Conservation (phyloP, 1,140 invertebrate species). For the Choristoneura fumiferana region DNA sequence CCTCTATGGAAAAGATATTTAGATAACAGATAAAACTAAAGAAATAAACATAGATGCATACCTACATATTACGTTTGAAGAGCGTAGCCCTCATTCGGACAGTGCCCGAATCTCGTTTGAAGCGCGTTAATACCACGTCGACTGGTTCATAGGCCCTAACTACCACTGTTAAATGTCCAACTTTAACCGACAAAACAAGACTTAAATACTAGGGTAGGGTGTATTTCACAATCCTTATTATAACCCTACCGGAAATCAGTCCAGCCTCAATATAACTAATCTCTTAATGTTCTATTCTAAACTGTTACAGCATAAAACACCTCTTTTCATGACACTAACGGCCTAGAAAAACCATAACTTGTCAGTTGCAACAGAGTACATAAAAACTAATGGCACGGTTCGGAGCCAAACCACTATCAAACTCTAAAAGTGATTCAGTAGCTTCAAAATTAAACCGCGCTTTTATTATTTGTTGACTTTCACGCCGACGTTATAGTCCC, state of each 20-base stretch:
- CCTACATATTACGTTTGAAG: too few relatives aligned
- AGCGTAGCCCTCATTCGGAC: too few relatives aligned
- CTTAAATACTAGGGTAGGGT: too few relatives aligned
- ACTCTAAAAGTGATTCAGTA: constrained; percentile 31
- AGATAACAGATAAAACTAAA: too few relatives aligned
- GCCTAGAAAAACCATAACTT: constrained; percentile 35
- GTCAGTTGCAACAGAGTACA: constrained; percentile 43
- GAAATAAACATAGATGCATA: too few relatives aligned
- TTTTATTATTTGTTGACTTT: constrained; percentile 18
- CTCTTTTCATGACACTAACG: constrained; percentile 38
- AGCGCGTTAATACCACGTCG: too few relatives aligned
- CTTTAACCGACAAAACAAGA: too few relatives aligned
- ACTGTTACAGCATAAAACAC: constrained; percentile 42
- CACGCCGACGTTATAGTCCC: not conserved
- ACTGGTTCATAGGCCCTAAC: too few relatives aligned
- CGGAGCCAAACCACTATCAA: constrained; percentile 23
- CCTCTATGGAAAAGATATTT: too few relatives aligned
- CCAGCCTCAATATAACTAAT: constrained; percentile 18
- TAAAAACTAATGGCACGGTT: constrained; percentile 51
- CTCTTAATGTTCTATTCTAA: constrained; percentile 34
- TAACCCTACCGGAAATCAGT: not conserved
- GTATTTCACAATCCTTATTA: too few relatives aligned
- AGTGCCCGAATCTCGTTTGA: too few relatives aligned
- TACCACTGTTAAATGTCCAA: too few relatives aligned
- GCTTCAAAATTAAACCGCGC: constrained; percentile 6